Conservation (phyloP, 2,888 invertebrate genomes). For the Drosophila gaucha region DNA sequence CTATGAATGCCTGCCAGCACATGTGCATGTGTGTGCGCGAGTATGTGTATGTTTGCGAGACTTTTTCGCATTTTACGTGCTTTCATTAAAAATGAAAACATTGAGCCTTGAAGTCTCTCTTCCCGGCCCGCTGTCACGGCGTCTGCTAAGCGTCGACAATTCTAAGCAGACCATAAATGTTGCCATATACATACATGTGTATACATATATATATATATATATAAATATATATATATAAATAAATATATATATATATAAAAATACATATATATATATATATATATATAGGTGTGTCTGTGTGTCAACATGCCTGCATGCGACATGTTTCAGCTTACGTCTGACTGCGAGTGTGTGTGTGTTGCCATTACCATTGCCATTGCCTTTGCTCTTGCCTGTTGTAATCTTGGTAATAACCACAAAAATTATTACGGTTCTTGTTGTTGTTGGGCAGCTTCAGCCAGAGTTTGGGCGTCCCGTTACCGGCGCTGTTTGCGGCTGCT, state of each 20-base stretch:
- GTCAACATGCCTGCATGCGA: conserved; percentile 46
- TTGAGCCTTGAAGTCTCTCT: conserved; percentile 50
- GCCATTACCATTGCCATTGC: conserved; percentile 56
- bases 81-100: conserved; percentile 81
- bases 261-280: conserved; percentile 14
- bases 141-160: conserved; percentile 62
- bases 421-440: conserved; percentile 74
- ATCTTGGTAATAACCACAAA: conserved; percentile 81
- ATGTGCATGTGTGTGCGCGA: conserved; percentile 11
- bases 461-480: conserved; percentile 12
- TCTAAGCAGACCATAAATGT: conserved; percentile 76
- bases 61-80: conserved; percentile 80
- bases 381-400: conserved; percentile 62
- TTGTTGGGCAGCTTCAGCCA: conserved; percentile 16
- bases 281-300: conserved; percentile 16
- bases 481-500: conserved; percentile 40
- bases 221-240: conserved; percentile 20
- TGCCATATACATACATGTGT: conserved; percentile 38
- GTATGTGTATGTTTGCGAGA: conserved; percentile 33
- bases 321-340: conserved; percentile 53
- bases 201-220: conserved; percentile 7
- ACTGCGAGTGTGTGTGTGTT: conserved; percentile 25
- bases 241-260: conserved; percentile 32
- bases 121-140: conserved; percentile 1
- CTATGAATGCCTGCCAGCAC: conserved; percentile 64